phyloP scores from a whole-genome alignment of 2,888 invertebrate genomes.

The Lumbricus terrestris region DNA sequence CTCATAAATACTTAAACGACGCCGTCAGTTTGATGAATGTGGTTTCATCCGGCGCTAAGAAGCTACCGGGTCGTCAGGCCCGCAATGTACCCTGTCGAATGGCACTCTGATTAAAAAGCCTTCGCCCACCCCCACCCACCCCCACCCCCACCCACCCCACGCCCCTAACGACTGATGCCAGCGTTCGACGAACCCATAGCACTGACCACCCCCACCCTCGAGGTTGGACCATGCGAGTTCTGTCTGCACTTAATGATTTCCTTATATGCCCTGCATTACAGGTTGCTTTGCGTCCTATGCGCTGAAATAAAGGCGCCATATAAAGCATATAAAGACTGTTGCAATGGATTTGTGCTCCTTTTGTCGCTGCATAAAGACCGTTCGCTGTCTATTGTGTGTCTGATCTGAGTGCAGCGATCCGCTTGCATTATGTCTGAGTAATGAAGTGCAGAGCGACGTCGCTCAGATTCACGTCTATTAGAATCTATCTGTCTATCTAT shows the following conservation, averaged over 20 bases:
- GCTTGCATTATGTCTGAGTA: not conserved
- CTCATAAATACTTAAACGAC: not conserved
- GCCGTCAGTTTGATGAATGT: not conserved
- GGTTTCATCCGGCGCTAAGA: not conserved
- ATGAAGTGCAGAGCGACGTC: not conserved
- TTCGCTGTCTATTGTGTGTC: not conserved
- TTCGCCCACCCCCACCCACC: too few relatives aligned
- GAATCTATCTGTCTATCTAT: not conserved
- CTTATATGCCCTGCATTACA: not conserved
- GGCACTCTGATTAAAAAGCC: conserved; percentile 3
- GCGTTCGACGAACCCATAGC: not conserved
- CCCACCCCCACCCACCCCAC: too few relatives aligned
- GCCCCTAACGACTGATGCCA: not conserved
- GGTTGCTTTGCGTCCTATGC: not conserved
- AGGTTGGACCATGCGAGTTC: not conserved
- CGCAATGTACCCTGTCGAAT: not conserved
- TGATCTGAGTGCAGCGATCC: not conserved
- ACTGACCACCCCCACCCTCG: not conserved
- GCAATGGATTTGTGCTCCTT: not conserved
- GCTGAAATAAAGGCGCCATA: not conserved
- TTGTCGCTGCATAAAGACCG: not conserved
- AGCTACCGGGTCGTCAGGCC: not conserved
- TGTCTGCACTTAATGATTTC: not conserved
- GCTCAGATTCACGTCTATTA: not conserved
- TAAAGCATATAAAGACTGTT: not conserved